Evolutionary conservation across 2,888 invertebrate species (phyloP), one percentile per base, ranked within the genome.

Genomic region (Cataglyphis altisquamis): DNA sequence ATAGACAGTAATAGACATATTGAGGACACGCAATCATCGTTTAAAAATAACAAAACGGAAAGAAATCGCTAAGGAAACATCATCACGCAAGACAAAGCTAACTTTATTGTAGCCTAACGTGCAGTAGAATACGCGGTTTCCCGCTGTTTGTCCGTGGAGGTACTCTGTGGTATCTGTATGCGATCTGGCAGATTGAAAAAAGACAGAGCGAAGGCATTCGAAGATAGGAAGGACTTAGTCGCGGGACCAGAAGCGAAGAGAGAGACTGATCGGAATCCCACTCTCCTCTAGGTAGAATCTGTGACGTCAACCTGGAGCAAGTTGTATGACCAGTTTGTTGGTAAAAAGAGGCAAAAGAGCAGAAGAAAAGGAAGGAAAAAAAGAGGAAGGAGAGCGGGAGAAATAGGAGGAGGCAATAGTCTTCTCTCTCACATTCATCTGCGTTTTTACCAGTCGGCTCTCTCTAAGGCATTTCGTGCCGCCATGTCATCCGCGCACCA

Each of bases 301-400:
- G 85, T 92, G 92, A 92, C 92, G 92, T 92, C 91, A 92, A 88
- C 73, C 84, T 82, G 83, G 87, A 78, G 48, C 84, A 89, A 91
- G 90, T 89, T 89, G 92, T 84, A 90, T 89, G 92, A 92, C 91
- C 93, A 93, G 93, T 92, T 93, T 67, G 81, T 82, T 80, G 52
- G 63, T 72, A 64, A 70, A 63, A 80, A 74, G 80, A 78, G 78
- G 73, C 64, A 72, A 86, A 67, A 67, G 78, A 73, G 48, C 75
- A 62, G 74, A 83, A 45, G 75, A 62, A 52, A 52, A 36, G 48
- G 66, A 60, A 62, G 45, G 55, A 73, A 36, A 12, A 18, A 52
- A 39, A 45, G 52, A n/a, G 36, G 36, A 55, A 48, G 36, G 67
- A 75, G 39, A 60, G 63, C 36, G 29, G 87, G 85, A 84, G 82